Conservation (phyloP, 1,140 invertebrate genomes). For the Drosophila kanapiae region DNA sequence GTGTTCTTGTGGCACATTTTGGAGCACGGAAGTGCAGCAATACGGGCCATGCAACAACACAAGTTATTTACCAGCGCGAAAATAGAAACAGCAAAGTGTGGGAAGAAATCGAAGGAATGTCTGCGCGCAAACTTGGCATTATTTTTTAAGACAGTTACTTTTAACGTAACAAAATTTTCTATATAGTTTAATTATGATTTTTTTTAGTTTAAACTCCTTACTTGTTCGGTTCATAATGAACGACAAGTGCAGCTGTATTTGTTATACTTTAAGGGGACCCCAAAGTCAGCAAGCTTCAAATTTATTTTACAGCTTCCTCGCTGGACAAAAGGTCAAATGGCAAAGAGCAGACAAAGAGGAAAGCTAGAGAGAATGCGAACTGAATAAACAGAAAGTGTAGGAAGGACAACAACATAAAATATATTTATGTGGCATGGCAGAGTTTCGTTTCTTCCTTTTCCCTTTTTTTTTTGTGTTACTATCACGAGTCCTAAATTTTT, state of each 20-base stretch:
- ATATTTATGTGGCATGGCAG: conserved; percentile 77
- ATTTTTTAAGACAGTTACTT: conserved; percentile 5
- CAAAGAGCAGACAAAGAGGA: conserved; percentile 42
- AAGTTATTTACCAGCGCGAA: conserved; percentile 55
- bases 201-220: too few species aligned
- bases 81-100: conserved; percentile 23
- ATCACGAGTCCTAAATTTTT: conserved; percentile 50
- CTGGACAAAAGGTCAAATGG: conserved; percentile 72
- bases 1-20: conserved; percentile 60
- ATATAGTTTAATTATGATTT: not conserved
- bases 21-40: conserved; percentile 74
- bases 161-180: not conserved
- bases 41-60: conserved; percentile 45
- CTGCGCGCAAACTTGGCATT: conserved; percentile 21
- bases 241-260: conserved; percentile 34
- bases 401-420: conserved; percentile 75
- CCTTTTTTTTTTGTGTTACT: conserved; percentile 51
- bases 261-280: conserved; percentile 25
- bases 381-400: conserved; percentile 59
- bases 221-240: not conserved
- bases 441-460: conserved; percentile 18
- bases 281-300: conserved; percentile 55
- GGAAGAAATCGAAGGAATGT: not conserved
- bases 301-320: conserved; percentile 77
- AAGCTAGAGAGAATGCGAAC: conserved; percentile 8